These are phyloP conservation scores for Batillaria attramentaria DNA, from an alignment of 1,140 invertebrate species.

Conservation along the genomic window DNA sequence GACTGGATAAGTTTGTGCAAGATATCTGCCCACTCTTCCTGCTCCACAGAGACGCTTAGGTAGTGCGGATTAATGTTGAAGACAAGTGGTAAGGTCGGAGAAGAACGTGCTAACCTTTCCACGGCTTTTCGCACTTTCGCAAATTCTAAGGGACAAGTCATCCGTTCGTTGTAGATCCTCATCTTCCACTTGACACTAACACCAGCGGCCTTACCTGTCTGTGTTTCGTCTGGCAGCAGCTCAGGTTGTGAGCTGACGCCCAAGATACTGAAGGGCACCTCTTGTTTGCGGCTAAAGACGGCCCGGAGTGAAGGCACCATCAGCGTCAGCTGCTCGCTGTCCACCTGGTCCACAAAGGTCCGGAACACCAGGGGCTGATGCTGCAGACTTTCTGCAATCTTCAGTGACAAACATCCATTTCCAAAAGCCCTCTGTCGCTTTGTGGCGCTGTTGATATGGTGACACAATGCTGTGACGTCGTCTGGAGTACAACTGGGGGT, in stretches of 20 bases:
- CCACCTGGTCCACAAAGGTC: constrained; percentile 36
- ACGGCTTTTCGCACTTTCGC: constrained; percentile 35
- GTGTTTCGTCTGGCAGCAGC: constrained; percentile 7
- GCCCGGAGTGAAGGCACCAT: constrained; percentile 38
- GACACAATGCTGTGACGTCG: constrained; percentile 49
- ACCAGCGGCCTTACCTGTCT: background rate
- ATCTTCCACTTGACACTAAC: constrained; percentile 30
- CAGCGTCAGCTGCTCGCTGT: constrained; percentile 37
- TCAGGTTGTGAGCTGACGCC: constrained; percentile 41
- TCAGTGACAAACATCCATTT: constrained; percentile 39
- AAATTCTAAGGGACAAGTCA: constrained; percentile 13
- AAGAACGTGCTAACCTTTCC: constrained; percentile 3
- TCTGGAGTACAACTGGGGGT: constrained; percentile 35
- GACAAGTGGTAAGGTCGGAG: background rate
- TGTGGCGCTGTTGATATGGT: constrained; percentile 42
- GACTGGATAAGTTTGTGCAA: background rate
- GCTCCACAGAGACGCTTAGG: background rate
- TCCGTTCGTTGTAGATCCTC: constrained; percentile 20
- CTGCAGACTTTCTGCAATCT: constrained; percentile 31
- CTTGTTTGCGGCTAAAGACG: constrained; percentile 31
- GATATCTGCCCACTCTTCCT: constrained; percentile 22
- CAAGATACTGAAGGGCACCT: constrained; percentile 44
- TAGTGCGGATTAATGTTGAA: constrained; percentile 28
- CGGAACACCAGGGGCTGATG: constrained; percentile 36
- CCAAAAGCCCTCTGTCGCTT: constrained; percentile 43